These are phyloP conservation scores for Drosophila acutilabella DNA, from an alignment of 2,888 invertebrate species.

Conservation along the genomic window DNA sequence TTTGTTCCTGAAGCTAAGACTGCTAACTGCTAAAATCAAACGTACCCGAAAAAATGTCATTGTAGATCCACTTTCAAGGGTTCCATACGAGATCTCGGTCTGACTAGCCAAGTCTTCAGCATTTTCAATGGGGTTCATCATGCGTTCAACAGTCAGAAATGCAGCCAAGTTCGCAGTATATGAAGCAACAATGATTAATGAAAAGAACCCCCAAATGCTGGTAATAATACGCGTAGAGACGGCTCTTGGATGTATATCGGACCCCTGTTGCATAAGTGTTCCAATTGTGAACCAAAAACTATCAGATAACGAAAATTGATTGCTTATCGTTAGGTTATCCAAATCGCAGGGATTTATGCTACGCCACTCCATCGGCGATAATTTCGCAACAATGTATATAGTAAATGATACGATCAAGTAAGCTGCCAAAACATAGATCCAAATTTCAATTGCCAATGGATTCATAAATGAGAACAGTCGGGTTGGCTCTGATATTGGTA, in stretches of 20 bases:
- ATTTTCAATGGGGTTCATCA: conserved; percentile 94
- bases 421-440: conserved; percentile 93
- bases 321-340: conserved; percentile 85
- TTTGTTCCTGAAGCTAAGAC: no score
- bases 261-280: conserved; percentile 95
- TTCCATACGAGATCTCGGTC: conserved; percentile 93
- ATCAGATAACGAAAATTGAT: conserved; percentile 93
- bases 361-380: conserved; percentile 93
- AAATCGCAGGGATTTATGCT: conserved; percentile 90
- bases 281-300: conserved; percentile 95
- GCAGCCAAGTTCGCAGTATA: conserved; percentile 97
- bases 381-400: conserved; percentile 92
- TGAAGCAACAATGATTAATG: conserved; percentile 94
- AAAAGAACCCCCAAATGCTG: conserved; percentile 97
- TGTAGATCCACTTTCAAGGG: conserved; percentile 92
- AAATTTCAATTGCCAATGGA: conserved; percentile 93
- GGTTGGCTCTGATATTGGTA: conserved; percentile 89
- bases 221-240: conserved; percentile 91
- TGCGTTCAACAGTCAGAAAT: conserved; percentile 94
- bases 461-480: conserved; percentile 94
- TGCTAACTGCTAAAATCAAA: no score
- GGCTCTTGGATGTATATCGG: conserved; percentile 90
- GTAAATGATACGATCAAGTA: conserved; percentile 92
- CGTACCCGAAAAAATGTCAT: conserved; percentile 93
- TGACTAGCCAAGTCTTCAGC: conserved; percentile 94